phyloP scores from a whole-genome alignment of 2,113 vertebrate genomes.

The Caloenas nicobarica region DNA sequence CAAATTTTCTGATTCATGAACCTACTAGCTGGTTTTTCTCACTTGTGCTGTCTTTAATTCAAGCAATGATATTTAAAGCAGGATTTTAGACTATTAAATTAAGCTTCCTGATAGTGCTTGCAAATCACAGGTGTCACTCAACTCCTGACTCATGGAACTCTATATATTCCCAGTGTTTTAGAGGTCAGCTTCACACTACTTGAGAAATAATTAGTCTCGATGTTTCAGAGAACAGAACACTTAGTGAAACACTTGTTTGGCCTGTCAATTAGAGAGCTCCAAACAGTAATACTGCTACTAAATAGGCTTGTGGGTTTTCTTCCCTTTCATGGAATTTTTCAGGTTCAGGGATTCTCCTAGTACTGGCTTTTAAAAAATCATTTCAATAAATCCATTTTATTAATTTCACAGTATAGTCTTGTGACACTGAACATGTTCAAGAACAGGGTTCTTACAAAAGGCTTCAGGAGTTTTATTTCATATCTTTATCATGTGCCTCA shows the following conservation, averaged over 20 bases:
- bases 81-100: background rate
- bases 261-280: background rate
- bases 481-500: background rate
- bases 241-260: background rate
- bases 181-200: background rate
- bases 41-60: background rate
- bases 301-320: background rate
- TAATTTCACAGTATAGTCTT: background rate
- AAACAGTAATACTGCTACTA: background rate
- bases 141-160: background rate
- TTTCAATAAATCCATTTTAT: background rate
- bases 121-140: background rate
- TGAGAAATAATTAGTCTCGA: background rate
- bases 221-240: background rate
- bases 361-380: background rate
- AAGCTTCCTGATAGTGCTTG: background rate
- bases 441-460: background rate
- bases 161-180: background rate
- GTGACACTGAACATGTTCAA: background rate
- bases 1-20: background rate
- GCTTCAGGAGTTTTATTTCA: background rate
- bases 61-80: background rate
- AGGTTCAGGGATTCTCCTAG: background rate
- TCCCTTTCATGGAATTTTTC: background rate
- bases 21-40: background rate